Evolutionary conservation across 2,888 invertebrate species (phyloP), one percentile per base, ranked within the genome.

Genomic region (Erebia ligea): DNA sequence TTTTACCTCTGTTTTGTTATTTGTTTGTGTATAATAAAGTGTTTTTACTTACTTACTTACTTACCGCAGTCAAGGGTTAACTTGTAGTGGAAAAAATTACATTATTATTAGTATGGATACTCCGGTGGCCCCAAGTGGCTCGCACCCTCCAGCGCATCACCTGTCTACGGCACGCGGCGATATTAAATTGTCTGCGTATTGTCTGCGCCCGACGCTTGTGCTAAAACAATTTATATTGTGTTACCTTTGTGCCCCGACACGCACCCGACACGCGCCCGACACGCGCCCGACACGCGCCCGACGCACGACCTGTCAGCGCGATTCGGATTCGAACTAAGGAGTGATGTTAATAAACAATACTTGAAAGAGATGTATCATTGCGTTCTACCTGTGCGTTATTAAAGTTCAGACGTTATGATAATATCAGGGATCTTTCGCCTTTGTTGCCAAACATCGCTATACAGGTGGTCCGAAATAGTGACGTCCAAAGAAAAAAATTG

Each of bases 121-220:
- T 9, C 17, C 11, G 54, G 65, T 13, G 11, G 45, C 11, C 11
- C 65, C 25, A 40, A 57, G 66, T 19, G 66, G 56, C 21, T 15
- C 56, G 56, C 15, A 21, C 48, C 48, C 15, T 15, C 9, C 6
- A 48, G 34, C 48, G 21, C 42, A 54, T 56, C 56, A 77, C 76
- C 76, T 77, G 77, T 73, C 76, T 45, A 17, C 69, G 75, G 72
- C 78, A 77, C 78, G 77, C 76, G 78, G 17, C 75, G 56, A 64
- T 62, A 70, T 69, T 72, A 71, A 75, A 73, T 62, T 40, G 52
- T 54, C 25, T 34, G 52, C 59, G 19, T 42, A 72, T 58, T 40
- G 52, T 52, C 25, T 34, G 52, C 59, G 17, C 21, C 40, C 45
- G 15, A 15, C 62, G 66, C 56, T 40, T 67, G 69, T 52, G 63